phyloP scores from a whole-genome alignment of 2,888 invertebrate genomes.

The Carpatolechia fugitivella region DNA sequence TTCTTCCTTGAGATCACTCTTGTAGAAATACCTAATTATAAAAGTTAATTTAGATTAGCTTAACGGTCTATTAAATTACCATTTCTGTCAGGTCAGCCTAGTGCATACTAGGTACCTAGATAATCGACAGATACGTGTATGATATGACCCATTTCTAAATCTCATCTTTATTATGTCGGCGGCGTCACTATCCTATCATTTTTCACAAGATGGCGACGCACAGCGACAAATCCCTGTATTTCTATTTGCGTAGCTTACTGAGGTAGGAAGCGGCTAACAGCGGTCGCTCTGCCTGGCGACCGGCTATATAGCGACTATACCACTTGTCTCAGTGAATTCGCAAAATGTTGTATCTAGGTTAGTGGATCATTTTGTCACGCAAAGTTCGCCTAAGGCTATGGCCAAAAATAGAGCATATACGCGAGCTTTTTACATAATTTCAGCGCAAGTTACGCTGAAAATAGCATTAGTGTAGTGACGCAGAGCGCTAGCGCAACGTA shows the following conservation, averaged over 20 bases:
- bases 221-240: conserved; percentile 76
- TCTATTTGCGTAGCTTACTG: conserved; percentile 77
- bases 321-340: conserved; percentile 28
- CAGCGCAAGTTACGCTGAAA: conserved; percentile 77
- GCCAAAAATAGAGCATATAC: conserved; percentile 75
- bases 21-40: too few relatives aligned
- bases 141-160: conserved; percentile 60
- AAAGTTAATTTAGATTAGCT: too few relatives aligned
- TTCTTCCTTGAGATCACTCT: too few relatives aligned
- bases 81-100: too few relatives aligned
- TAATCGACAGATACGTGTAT: too few relatives aligned
- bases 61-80: too few relatives aligned
- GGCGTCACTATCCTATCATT: conserved; percentile 70
- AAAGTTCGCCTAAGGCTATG: conserved; percentile 68
- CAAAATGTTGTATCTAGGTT: conserved; percentile 45
- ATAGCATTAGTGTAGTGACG: conserved; percentile 71
- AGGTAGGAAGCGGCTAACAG: conserved; percentile 41
- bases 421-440: conserved; percentile 80
- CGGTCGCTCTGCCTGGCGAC: conserved; percentile 20
- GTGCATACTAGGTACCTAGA: too few relatives aligned
- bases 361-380: conserved; percentile 60
- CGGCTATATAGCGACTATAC: conserved; percentile 8
- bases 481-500: conserved; percentile 51
- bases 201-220: conserved; percentile 79
- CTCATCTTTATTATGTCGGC: conserved; percentile 66